Conservation (phyloP, 2,888 invertebrate genomes). For the Yponomeuta malinellus region DNA sequence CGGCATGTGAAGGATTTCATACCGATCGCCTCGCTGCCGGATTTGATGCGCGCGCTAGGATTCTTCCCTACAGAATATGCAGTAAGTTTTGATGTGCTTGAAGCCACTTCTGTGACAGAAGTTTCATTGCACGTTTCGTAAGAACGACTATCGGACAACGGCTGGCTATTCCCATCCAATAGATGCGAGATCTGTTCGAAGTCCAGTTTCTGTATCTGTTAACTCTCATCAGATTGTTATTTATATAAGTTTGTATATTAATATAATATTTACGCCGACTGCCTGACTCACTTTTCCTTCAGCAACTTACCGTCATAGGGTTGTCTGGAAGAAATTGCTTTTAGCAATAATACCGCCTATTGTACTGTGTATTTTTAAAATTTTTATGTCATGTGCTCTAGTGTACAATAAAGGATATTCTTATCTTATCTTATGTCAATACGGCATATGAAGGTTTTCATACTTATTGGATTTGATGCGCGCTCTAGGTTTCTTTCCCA, state of each 20-base stretch:
- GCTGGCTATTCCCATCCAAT: slow-evolving; percentile 78
- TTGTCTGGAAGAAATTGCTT: too few relatives aligned
- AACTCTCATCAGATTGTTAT: slow-evolving; percentile 58
- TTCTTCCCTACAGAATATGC: slow-evolving; percentile 85
- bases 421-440: too few relatives aligned
- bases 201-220: slow-evolving; percentile 78
- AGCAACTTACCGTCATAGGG: too few relatives aligned
- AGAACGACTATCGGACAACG: slow-evolving; percentile 31
- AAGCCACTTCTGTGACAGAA: too few relatives aligned
- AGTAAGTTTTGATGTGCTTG: slow-evolving; percentile 45
- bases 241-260: too few relatives aligned
- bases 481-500: slow-evolving; percentile 83
- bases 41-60: slow-evolving; percentile 83
- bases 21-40: slow-evolving; percentile 80
- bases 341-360: too few relatives aligned
- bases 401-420: too few relatives aligned
- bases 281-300: too few relatives aligned
- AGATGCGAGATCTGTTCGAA: slow-evolving; percentile 85
- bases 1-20: slow-evolving; percentile 78
- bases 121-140: too few relatives aligned
- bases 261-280: too few relatives aligned
- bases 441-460: slow-evolving; percentile 71
- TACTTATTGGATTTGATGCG: slow-evolving; percentile 80
- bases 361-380: too few relatives aligned
- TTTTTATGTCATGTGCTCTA: too few relatives aligned